Base-by-base conservation (phyloP, 2,888 invertebrate genomes). In the Drosophila nigricruria region DNA sequence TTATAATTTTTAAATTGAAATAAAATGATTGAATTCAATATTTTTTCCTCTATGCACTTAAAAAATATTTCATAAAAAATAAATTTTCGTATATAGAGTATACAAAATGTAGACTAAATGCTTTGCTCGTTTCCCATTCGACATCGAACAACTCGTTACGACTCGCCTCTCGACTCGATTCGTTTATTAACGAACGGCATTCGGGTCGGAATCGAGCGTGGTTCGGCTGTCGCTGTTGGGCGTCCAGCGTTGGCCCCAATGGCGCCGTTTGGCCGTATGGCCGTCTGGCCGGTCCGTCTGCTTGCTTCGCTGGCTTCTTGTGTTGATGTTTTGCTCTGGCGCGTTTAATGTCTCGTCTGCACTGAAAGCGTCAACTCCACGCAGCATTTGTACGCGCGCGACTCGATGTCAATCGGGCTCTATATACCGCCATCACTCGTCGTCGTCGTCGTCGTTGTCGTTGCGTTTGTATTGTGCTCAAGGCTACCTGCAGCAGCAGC, bases 321-420 rank as follows among this genome's bases (percentile, higher is more conserved):
- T 84, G 84, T 79, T 89, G 84, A 73, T 89, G 69, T 81, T 84
- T 89, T 84, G 79, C 77, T 83, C 77, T 83, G 84, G 83, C 84
- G 81, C 79, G 87, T 84, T 84, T 73, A 84, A 89, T 84, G 84
- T 89, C 70, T 84, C 87, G 89, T 66, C 84, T 84, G 88, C 89
- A 70, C 73, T 84, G 81, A 79, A 73, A 81, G 89, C 88, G 89
- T 87, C 77, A 89, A 89, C 89, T 84, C 81, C 87, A 77, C 81
- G 73, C 69, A 80, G 73, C 61, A 70, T 71, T 76, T 56, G 70
- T 72, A 71, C 87, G 81, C 81, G 68, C 82, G 67, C 78, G 47
- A 47, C 45, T 61, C 70, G 45, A 59, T 68, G 61, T 73, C 76
- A 79, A 73, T 64, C 73, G 79, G 74, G 42, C 69, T 38, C 23